A percentile compares a stretch with the other conserved stretches of the same genome.
Conservation (phyloP, 2,113 vertebrate species). For the Picathartes gymnocephalus region DNA sequence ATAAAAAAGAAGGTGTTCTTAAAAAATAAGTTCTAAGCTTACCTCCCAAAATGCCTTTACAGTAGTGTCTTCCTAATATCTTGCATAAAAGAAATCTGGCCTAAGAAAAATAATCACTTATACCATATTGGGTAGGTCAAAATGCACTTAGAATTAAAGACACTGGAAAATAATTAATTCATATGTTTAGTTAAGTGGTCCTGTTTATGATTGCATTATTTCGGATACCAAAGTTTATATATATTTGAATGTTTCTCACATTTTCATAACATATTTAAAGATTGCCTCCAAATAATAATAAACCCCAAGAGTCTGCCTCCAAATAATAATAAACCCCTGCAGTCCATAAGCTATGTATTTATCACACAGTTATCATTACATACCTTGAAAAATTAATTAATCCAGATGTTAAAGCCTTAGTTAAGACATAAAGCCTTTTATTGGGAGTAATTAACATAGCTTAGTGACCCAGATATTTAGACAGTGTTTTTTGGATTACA, state of each 20-base stretch:
- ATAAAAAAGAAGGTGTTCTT: neutral
- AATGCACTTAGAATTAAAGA: neutral
- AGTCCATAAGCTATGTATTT: neutral
- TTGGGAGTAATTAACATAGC: neutral
- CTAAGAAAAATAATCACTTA: constrained; percentile 55
- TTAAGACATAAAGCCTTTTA: neutral
- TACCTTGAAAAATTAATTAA: neutral
- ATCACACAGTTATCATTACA: neutral
- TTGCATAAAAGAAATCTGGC: constrained; percentile 71
- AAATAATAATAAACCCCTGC: neutral
- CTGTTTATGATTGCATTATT: neutral
- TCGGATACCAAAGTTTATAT: neutral
- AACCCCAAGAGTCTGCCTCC: neutral
- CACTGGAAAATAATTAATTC: neutral
- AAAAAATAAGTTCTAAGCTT: neutral
- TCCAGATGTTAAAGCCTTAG: neutral
- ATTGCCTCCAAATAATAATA: neutral
- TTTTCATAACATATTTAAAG: neutral
- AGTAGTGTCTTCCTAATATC: neutral
- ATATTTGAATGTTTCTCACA: neutral
- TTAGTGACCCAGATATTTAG: neutral
- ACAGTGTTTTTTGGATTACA: neutral
- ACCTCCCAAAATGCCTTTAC: neutral
- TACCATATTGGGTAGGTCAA: neutral
- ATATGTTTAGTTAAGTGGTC: neutral